Percentiles rank a stretch among this genome's conserved stretches.
Evolutionary conservation across 2,888 invertebrate species (phyloP).

Genomic region (Sinotaia quadrata): DNA sequence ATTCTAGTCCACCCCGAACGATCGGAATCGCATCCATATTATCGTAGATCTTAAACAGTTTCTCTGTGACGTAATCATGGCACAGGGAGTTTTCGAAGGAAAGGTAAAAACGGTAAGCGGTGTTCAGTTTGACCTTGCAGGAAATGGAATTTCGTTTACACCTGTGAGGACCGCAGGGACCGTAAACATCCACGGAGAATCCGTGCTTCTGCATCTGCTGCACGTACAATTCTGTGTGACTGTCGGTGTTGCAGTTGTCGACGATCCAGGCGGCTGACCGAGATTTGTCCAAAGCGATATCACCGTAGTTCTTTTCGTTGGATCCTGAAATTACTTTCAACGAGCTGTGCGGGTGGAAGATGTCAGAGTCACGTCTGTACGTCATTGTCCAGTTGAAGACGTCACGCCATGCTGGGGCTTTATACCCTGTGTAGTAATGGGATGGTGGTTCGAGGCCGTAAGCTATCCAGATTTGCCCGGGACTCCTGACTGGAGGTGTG

Average conservation of each 20-base stretch:
- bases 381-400: slow-evolving; percentile 36
- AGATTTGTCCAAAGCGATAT: slow-evolving; percentile 26
- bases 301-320: background rate
- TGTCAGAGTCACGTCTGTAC: slow-evolving; percentile 33
- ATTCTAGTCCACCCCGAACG: slow-evolving; percentile 32
- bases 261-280: slow-evolving; percentile 49
- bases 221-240: slow-evolving; percentile 42
- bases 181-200: slow-evolving; percentile 46
- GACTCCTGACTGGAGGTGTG: background rate
- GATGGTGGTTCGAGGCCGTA: slow-evolving; percentile 29
- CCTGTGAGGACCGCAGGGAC: slow-evolving; percentile 50
- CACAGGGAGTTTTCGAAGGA: slow-evolving; percentile 48
- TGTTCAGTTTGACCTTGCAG: too few relatives aligned
- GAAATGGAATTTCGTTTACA: too few relatives aligned
- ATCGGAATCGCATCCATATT: slow-evolving; percentile 29
- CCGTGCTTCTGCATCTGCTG: slow-evolving; percentile 36
- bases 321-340: background rate
- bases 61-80: slow-evolving; percentile 45
- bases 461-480: slow-evolving; percentile 36
- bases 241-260: slow-evolving; percentile 44
- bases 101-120: slow-evolving; percentile 38
- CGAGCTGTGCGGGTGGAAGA: slow-evolving; percentile 22
- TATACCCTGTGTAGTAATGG: background rate
- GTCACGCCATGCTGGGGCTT: slow-evolving; percentile 2
- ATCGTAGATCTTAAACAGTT: slow-evolving; percentile 34